Base-by-base conservation (phyloP, 2,888 invertebrate genomes). In the Tipula lateralis region DNA sequence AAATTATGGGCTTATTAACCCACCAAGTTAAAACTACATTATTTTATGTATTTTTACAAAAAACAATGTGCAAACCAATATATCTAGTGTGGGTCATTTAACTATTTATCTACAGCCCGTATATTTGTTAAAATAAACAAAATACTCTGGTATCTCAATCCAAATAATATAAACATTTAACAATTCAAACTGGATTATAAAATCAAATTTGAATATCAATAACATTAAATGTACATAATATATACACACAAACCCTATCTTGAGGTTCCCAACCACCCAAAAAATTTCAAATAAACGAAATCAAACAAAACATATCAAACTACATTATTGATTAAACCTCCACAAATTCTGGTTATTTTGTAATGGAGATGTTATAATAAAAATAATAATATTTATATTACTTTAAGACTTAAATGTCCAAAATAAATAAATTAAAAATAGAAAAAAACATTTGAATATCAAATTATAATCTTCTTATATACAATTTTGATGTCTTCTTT, bases 401-500 rank as follows among this genome's bases (percentile, higher is more conserved):
- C 16, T 50, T 50, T 50, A 50, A 50, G 44, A 16, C n/a, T 50
- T 44, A 50, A 50, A 50, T 50, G 44, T 50, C 44, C 16, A 50
- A 50, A 50, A 50, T 50, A 50, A 50, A 50, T 50, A 50, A 50
- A 50, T 50, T 36, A 36, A n/a, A n/a, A 50, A 50, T 16, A 50
- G 44, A 16, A 50, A 50, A 50, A 34, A 50, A 50, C 44, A 50
- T 50, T 50, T 50, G 44, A 50, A 50, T 50, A 50, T 50, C 44
- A 50, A 50, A 50, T 50, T 50, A 50, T 50, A 50, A 50, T 50
- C 44, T 50, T 50, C 44, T 50, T 50, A 50, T 50, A n/a, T n/a
- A 50, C n/a, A 50, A 50, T 16, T 16, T 50, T 50, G 44, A 50
- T 50, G 44, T 50, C 44, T 50, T 50, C 44, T 50, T 50, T 50